Evolutionary conservation across 2,888 invertebrate species (phyloP).

Genomic region (Diploptera punctata): DNA sequence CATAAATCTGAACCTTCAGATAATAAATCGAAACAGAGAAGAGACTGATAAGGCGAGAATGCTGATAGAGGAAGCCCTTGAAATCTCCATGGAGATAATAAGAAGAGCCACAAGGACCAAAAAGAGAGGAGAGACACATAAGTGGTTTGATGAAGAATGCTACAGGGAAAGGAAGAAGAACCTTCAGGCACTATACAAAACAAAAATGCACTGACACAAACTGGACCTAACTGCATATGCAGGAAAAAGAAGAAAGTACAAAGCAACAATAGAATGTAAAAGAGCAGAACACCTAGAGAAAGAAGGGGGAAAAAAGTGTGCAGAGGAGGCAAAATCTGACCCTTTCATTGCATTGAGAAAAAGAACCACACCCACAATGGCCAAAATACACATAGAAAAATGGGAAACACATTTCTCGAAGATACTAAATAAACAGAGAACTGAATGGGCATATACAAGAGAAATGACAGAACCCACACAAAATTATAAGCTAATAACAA

Average conservation of each 20-base stretch:
- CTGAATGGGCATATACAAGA: neutral
- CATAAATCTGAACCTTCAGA: neutral
- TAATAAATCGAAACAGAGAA: neutral
- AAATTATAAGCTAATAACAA: neutral
- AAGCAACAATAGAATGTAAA: neutral
- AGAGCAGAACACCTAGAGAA: neutral
- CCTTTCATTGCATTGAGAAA: neutral
- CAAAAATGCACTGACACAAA: neutral
- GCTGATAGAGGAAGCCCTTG: constrained; percentile 6
- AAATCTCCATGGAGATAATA: neutral
- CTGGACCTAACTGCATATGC: neutral
- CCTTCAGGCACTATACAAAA: neutral
- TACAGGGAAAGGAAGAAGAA: neutral
- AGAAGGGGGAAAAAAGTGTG: neutral
- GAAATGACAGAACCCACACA: neutral
- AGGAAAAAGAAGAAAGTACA: constrained; percentile 13
- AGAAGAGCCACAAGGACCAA: neutral
- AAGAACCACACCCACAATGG: neutral
- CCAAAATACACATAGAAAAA: neutral
- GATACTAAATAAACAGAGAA: neutral
- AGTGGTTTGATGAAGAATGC: neutral
- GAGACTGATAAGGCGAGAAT: neutral
- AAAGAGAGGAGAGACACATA: neutral
- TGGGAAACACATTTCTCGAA: too few relatives aligned
- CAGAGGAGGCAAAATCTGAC: neutral